Evolutionary conservation across 1,140 invertebrate species (phyloP), one percentile per base, ranked within the genome.

Genomic region (Drosophila repletoides): DNA sequence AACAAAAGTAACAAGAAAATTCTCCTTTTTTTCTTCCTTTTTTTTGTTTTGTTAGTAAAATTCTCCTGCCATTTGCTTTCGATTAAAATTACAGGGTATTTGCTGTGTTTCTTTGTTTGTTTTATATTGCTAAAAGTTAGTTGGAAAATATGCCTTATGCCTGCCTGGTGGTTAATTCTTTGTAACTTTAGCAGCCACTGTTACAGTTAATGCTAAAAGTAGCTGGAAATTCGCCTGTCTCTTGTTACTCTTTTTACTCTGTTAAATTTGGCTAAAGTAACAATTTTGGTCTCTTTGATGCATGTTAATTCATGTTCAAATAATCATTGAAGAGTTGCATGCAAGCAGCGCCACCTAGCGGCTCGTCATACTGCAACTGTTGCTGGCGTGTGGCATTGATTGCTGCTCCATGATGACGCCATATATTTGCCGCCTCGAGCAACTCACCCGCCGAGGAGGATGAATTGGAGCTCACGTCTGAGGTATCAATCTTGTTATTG

Each of bases 281-380:
- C 66, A 84, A n/a, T n/a, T 74, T 64, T 60, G 49, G 10, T 28
- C 15, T 21, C 29, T 22, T 19, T 49, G n/a, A 6, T 45, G n/a
- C 24, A 15, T 14, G n/a, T 90, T 91, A 92, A 64, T 92, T 92
- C 88, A 92, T 92, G 83, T 92, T 93, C 56, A 93, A 88, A 88
- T 93, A 93, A 80, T 92, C 93, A 38, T 92, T 93, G 76, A 93
- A 92, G 45, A 93, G 90, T 76, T 93, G 92, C 76, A 93, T 91
- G 65, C 91, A 91, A 4, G 92, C 65, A 40, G 90, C 64, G 84
- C 71, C 86, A 6, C 68, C 74, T n/a, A 38, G 36, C 24, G 88
- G n/a, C 89, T 76, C 76, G 52, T 68, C 79, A 33, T 51, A 55
- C n/a, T n/a, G n/a, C 29, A 61, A 49, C 19, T 33, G 59, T 26